Evolutionary conservation across 2,797 vertebrate species (phyloP).

Genomic region (Orestias chungarensis): DNA sequence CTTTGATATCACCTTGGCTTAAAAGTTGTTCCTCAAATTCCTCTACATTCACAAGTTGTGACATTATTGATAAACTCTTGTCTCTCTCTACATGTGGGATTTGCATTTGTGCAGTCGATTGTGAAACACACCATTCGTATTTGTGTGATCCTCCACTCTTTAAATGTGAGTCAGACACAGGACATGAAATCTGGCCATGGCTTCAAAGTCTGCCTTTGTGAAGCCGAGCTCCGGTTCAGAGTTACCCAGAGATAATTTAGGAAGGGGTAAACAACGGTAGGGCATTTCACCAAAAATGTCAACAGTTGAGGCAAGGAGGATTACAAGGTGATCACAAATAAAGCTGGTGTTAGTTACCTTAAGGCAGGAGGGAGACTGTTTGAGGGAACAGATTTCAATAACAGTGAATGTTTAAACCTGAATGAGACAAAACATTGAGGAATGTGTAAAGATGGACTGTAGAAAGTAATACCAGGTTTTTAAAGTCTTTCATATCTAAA

Average conservation of each 20-base stretch:
- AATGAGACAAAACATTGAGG: conserved; percentile 38
- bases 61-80: conserved; percentile 33
- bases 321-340: conserved; percentile 46
- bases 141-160: conserved; percentile 47
- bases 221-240: conserved; percentile 48
- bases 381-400: conserved; percentile 32
- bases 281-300: conserved; percentile 47
- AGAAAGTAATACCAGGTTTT: conserved; percentile 1
- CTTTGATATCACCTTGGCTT: conserved; percentile 34
- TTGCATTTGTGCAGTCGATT: conserved; percentile 42
- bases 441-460: conserved; percentile 36
- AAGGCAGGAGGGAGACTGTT: conserved; percentile 30
- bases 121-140: conserved; percentile 47
- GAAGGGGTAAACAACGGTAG: conserved; percentile 52
- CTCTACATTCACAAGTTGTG: conserved; percentile 15
- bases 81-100: conserved; percentile 41
- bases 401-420: conserved; percentile 42
- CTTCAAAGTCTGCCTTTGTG: conserved; percentile 51
- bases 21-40: conserved; percentile 30
- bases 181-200: conserved; percentile 58
- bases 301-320: conserved; percentile 49
- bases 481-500: conserved; percentile 7
- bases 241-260: conserved; percentile 49
- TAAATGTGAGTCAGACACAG: conserved; percentile 66
- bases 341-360: conserved; percentile 52